Evolutionary conservation across 2,888 invertebrate genomes (phyloP).

Genomic region (Drosophila merina): DNA sequence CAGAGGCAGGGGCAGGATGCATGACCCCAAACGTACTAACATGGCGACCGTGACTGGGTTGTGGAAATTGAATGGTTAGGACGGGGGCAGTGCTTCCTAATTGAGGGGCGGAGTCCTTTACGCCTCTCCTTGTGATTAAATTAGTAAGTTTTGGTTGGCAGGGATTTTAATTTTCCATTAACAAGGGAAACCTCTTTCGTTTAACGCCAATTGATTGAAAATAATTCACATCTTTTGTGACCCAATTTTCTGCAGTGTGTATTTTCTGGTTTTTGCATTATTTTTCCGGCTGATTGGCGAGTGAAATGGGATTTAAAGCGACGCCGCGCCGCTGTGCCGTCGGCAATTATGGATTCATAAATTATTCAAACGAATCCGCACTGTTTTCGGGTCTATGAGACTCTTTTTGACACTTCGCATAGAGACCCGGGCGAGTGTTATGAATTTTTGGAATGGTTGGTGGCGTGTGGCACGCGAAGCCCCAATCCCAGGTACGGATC

Average conservation of each 20-base stretch:
- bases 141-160: neutral
- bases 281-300: conserved; percentile 70
- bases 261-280: conserved; percentile 53
- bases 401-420: conserved; percentile 66
- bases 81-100: conserved; percentile 8
- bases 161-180: neutral
- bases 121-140: neutral
- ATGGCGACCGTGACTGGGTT: conserved; percentile 24
- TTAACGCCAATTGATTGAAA: neutral
- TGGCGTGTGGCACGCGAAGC: conserved; percentile 79
- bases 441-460: conserved; percentile 45
- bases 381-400: conserved; percentile 40
- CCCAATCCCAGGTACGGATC: conserved; percentile 60
- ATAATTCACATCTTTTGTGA: neutral
- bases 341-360: conserved; percentile 62
- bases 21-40: conserved; percentile 37
- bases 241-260: neutral
- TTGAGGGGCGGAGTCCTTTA: neutral
- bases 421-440: conserved; percentile 35
- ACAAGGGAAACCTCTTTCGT: no score
- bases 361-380: conserved; percentile 61
- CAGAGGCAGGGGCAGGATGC: conserved; percentile 12
- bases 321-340: conserved; percentile 18
- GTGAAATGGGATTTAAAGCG: conserved; percentile 45
- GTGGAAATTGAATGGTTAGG: conserved; percentile 15